These are phyloP conservation scores for Engystomops pustulosus DNA, from an alignment of 2,113 vertebrate genomes.

Conservation along the genomic window DNA sequence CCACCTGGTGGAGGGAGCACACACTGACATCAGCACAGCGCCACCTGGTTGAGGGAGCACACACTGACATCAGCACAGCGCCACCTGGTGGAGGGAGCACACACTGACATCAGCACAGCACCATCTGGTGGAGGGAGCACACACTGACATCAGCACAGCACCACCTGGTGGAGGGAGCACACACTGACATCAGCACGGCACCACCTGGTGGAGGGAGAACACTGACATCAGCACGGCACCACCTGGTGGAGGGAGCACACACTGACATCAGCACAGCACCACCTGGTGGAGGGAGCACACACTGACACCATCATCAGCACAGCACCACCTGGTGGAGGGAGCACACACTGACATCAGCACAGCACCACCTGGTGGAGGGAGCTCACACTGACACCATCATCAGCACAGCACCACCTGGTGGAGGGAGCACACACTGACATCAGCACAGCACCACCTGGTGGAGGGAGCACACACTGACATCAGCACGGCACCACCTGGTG, in stretches of 20 bases:
- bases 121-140: background rate
- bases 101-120: too few relatives aligned
- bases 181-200: too few relatives aligned
- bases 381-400: too few relatives aligned
- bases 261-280: too few relatives aligned
- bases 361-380: background rate
- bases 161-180: background rate
- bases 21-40: too few relatives aligned
- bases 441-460: background rate
- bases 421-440: background rate
- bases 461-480: background rate
- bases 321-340: background rate
- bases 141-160: too few relatives aligned
- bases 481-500: background rate
- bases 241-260: background rate
- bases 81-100: background rate
- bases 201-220: background rate
- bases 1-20: background rate
- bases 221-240: too few relatives aligned
- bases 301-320: too few relatives aligned
- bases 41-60: background rate
- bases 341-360: too few relatives aligned
- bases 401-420: background rate
- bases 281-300: background rate
- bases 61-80: too few relatives aligned